These are phyloP conservation scores for Gymnothorax javanicus DNA, from an alignment of 2,797 vertebrate genomes.

Conservation along the genomic window DNA sequence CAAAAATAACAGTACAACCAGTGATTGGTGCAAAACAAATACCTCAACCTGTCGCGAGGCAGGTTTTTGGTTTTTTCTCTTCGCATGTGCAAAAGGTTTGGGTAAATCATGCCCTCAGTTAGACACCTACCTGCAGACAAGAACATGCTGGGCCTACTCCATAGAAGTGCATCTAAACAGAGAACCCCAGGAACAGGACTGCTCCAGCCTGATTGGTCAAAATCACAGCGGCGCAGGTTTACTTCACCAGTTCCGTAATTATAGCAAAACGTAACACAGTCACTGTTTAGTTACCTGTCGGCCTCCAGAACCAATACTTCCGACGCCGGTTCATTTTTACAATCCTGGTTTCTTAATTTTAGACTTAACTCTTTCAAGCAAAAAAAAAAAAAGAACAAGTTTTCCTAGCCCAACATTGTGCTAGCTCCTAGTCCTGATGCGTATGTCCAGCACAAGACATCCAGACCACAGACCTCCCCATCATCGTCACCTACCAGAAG, in stretches of 20 bases:
- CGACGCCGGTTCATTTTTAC: constrained; percentile 68
- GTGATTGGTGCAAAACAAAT: no score
- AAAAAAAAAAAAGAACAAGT: neutral
- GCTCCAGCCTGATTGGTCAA: neutral
- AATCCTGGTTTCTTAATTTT: constrained; percentile 44
- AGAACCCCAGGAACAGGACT: neutral
- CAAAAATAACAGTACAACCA: no score
- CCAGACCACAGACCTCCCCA: neutral
- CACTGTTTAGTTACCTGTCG: constrained; percentile 61
- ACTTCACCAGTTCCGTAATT: neutral
- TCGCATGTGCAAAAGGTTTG: no score
- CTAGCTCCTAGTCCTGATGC: neutral
- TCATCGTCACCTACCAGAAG: constrained; percentile 61
- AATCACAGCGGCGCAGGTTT: neutral
- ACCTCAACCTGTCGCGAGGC: no score
- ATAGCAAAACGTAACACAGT: neutral
- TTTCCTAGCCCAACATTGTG: neutral
- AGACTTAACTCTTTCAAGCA: neutral
- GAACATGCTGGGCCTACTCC: neutral
- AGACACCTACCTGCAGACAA: neutral
- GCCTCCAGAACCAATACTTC: constrained; percentile 79
- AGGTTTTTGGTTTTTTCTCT: no score
- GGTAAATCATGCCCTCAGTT: neutral
- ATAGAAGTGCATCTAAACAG: neutral
- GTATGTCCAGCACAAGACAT: neutral